Conservation (phyloP, 2,113 vertebrate species). For the Eolophus roseicapilla region DNA sequence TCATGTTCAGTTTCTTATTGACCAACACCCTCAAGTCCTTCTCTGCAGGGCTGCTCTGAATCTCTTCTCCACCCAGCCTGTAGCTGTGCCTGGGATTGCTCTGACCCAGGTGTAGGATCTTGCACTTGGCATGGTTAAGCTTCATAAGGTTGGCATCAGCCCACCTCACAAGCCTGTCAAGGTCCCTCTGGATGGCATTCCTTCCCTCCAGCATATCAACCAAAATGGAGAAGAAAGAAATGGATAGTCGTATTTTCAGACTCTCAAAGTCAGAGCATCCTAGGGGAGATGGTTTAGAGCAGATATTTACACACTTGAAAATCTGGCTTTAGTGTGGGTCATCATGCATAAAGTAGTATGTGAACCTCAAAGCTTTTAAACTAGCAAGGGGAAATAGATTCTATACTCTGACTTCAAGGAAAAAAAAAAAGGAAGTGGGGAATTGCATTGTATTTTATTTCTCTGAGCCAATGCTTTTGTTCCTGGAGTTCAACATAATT, state of each 20-base stretch:
- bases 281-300: neutral
- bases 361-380: neutral
- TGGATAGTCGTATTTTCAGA: neutral
- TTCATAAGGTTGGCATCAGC: too few species aligned
- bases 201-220: too few species aligned
- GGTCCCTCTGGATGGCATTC: too few species aligned
- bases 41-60: too few species aligned
- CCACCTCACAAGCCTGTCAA: too few species aligned
- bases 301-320: neutral
- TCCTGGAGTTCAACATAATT: neutral
- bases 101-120: too few species aligned
- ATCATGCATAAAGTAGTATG: neutral
- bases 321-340: neutral
- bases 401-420: neutral
- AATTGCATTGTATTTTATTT: neutral
- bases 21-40: too few species aligned
- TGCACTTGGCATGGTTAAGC: too few species aligned
- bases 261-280: neutral
- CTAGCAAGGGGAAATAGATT: neutral
- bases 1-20: too few species aligned
- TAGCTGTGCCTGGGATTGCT: too few species aligned
- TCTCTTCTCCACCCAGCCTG: too few species aligned
- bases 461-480: neutral
- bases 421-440: too few species aligned
- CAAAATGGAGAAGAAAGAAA: neutral